Base-by-base conservation (phyloP, 2,888 invertebrate species). In the Meloe dianella region DNA sequence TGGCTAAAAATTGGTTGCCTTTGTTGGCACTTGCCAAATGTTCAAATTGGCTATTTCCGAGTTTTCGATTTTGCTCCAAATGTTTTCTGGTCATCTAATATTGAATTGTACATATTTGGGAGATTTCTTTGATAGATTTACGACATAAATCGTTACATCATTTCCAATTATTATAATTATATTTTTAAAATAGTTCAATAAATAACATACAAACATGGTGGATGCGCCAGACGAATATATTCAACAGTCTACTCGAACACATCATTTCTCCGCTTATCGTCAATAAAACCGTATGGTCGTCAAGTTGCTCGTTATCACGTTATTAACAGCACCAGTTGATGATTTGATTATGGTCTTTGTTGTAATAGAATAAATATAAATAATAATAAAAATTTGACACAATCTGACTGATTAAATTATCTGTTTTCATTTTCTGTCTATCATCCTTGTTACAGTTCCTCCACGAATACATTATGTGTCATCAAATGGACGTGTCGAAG, bases 381-480 rank as follows among this genome's bases (percentile, higher is more conserved):
- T 47, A 47, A 47, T 47, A 47, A 20, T 1, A 10, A 17, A 41
- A 5, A n/a, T 57, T 17, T 30, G 57, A 9, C 30, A 57, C n/a
- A 14, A 27, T 4, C 4, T 27, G 27, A 30, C 30, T 57, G 57
- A 32, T 58, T 57, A 10, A 17, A 27, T 9, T 22, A 27, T 7
- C 7, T 1, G n/a, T 17, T 24, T 38, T 60, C 38, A 14, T 32
- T 62, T 61, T 61, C 29, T 24, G 6, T 22, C 24, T 9, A 4
- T 22, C 1, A 32, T 29, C 12, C 12, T 61, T 14, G 27, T 29
- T 24, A 64, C 85, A 90, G 90, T 89, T 74, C 90, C 90, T 71
- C 89, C 90, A 72, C 85, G 87, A 77, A 89, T 90, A 77, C 85
- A 88, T 79, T 87, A 87, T 81, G 87, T 89, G 71, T 87, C 88